Evolutionary conservation across 2,888 invertebrate genomes (phyloP), one percentile per base, ranked within the genome.

Genomic region (Sphaerophoria taeniata): DNA sequence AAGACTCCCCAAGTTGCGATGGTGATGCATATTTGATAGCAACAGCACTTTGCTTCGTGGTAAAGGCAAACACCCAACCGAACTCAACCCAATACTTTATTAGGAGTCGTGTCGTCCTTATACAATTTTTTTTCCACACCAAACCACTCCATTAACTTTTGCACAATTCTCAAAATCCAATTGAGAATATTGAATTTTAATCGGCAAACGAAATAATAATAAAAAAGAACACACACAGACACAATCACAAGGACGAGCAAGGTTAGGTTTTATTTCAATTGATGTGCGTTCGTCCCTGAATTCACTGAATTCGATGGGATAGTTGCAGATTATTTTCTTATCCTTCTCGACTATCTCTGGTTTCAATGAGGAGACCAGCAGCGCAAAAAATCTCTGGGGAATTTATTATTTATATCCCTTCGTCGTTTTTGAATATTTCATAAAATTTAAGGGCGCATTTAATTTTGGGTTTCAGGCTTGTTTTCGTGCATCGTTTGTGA

Each of bases 171-270:
- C 75, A 76, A 72, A 85, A 80, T 85, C 81, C 81, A 85, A 85
- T 85, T 77, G 76, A 77, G 80, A 77, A 85, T 85, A 85, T 85
- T 85, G 85, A 85, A 81, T 81, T 81, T 80, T 85, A 85, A 85
- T 85, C 85, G 85, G 9, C 24, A 49, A 24, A 76, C 72, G 43
- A 47, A 51, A 67, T 53, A 78, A 39, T 36, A 58, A 45, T n/a
- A 55, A 14, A 51, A 43, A 49, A 49, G 12, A 63, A 63, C 39
- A 43, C 36, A 58, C 0, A 45, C 1, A 14, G n/a, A 45, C 24
- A 2, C 24, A 24, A 24, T 24, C 24, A 6, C 16, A 60, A 60
- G 43, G 49, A 51, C 24, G 24, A 56, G 56, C 69, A 47, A 9
- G 61, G 71, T 56, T 71, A 56, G 75, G 75, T 72, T 61, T 51